Conservation (phyloP, 2,888 invertebrate species). For the Mesorhabditis spiculigera region DNA sequence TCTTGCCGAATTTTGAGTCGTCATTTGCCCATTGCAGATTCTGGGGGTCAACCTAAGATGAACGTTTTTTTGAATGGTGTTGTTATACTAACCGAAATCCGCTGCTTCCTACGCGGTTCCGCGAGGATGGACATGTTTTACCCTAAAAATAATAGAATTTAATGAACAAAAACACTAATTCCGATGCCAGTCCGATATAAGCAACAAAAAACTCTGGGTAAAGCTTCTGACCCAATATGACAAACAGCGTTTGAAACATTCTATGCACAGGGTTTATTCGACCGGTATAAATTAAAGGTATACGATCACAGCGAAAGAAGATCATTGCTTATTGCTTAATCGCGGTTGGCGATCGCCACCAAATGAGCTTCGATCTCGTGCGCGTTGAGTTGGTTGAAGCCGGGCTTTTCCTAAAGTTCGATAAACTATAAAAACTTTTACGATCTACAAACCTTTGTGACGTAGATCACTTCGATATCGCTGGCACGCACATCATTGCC, state of each 20-base stretch:
- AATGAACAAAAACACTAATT: no score
- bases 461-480: constrained; percentile 92
- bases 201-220: no score
- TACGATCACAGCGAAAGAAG: no score
- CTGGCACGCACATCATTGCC: constrained; percentile 94
- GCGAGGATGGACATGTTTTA: constrained; percentile 51
- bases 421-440: not conserved
- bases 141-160: not conserved
- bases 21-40: constrained; percentile 52
- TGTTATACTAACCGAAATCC: constrained; percentile 25
- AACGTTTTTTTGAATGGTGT: no score
- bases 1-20: constrained; percentile 44
- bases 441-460: constrained; percentile 68
- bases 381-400: constrained; percentile 40
- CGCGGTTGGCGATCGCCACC: constrained; percentile 55
- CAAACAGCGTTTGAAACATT: no score
- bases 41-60: constrained; percentile 30
- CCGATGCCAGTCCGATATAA: no score
- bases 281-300: no score
- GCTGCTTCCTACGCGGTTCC: constrained; percentile 48
- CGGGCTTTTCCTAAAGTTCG: not conserved
- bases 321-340: constrained; percentile 25
- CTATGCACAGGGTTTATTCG: no score
- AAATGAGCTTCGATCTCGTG: constrained; percentile 55
- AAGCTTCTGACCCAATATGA: no score